phyloP scores from a whole-genome alignment of 2,113 vertebrate species.

The Micronisus gabar region DNA sequence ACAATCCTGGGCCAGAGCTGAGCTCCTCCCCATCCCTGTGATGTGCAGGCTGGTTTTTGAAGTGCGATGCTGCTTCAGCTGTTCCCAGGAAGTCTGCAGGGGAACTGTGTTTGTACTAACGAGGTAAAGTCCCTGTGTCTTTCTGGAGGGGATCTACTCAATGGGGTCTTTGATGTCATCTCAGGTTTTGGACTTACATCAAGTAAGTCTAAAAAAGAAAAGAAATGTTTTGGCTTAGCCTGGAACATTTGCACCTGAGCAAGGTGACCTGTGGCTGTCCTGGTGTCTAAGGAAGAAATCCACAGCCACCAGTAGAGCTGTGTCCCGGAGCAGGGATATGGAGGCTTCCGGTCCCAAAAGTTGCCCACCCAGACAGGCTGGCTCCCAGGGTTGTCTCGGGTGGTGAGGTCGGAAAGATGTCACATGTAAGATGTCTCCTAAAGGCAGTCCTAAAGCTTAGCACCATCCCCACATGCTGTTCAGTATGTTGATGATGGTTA shows the following conservation, averaged over 20 bases:
- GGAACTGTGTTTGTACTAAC: constrained; percentile 58
- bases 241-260: constrained; percentile 64
- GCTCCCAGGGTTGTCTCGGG: background rate
- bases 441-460: background rate
- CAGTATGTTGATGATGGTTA: background rate
- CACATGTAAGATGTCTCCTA: background rate
- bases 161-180: constrained; percentile 59
- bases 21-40: constrained; percentile 45
- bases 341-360: background rate
- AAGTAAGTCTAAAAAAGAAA: constrained; percentile 58
- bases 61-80: constrained; percentile 39
- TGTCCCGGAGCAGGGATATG: background rate
- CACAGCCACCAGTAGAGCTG: background rate
- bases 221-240: constrained; percentile 51
- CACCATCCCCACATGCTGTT: background rate
- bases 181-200: constrained; percentile 69
- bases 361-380: background rate
- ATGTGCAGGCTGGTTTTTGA: constrained; percentile 56
- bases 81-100: constrained; percentile 65
- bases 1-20: background rate
- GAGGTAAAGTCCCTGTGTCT: constrained; percentile 49
- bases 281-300: background rate
- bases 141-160: constrained; percentile 66
- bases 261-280: constrained; percentile 41
- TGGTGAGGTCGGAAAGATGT: background rate